phyloP scores from a whole-genome alignment of 2,113 vertebrate species.

The Myiopsitta monachus region DNA sequence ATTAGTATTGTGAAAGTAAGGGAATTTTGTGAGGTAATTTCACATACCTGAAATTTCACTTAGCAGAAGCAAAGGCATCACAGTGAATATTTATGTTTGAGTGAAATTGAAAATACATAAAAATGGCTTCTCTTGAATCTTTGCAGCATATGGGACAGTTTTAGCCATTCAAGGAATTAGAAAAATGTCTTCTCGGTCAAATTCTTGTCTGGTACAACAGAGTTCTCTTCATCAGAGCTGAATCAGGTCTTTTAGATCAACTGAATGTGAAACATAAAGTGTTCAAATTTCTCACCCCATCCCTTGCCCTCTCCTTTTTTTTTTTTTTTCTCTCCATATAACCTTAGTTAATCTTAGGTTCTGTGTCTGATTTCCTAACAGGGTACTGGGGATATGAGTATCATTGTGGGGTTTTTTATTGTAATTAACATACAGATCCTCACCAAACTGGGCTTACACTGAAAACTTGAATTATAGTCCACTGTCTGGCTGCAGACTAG shows the following conservation, averaged over 20 bases:
- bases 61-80: background rate
- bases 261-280: background rate
- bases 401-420: background rate
- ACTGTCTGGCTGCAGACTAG: background rate
- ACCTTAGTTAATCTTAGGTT: background rate
- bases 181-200: background rate
- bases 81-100: conserved; percentile 12
- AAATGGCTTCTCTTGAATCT: background rate
- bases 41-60: conserved; percentile 33
- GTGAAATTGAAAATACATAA: background rate
- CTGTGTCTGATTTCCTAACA: background rate
- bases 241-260: background rate
- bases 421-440: background rate
- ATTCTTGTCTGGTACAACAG: background rate
- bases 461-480: background rate
- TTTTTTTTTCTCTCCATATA: background rate
- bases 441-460: background rate
- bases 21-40: conserved; percentile 52
- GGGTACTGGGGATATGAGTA: background rate
- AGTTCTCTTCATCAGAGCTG: background rate
- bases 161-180: background rate
- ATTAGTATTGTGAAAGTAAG: conserved; percentile 59
- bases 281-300: background rate
- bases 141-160: background rate
- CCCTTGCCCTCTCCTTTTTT: background rate